Conservation (phyloP, 2,797 vertebrate species). For the Platalea minor region DNA sequence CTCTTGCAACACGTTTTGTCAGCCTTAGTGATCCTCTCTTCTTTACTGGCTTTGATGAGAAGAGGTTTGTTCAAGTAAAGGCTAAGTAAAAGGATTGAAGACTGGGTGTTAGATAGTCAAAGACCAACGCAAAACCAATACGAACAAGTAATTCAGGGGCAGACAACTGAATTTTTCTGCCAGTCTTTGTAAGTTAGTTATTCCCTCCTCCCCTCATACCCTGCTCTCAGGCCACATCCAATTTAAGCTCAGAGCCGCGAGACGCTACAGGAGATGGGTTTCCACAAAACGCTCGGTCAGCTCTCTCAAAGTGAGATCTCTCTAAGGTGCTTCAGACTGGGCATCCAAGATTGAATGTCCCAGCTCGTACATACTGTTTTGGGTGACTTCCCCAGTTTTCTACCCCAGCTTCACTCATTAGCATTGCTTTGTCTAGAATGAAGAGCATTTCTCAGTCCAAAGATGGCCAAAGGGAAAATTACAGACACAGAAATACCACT, state of each 20-base stretch:
- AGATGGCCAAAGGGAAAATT: not conserved
- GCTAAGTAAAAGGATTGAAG: not conserved
- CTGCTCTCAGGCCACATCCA: not conserved
- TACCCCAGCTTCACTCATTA: not conserved
- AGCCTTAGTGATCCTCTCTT: not conserved
- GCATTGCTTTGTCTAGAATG: not conserved
- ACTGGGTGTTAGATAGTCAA: not conserved
- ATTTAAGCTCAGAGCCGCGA: not conserved
- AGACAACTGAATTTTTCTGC: not conserved
- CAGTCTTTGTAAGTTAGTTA: not conserved
- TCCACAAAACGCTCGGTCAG: not conserved
- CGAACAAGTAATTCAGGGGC: not conserved
- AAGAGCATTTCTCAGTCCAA: not conserved
- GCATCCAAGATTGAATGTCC: not conserved
- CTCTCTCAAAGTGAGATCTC: not conserved
- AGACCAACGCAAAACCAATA: not conserved
- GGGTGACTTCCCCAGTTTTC: not conserved
- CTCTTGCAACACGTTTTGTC: not conserved
- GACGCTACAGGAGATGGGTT: not conserved
- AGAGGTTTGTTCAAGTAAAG: not conserved
- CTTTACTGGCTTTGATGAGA: not conserved
- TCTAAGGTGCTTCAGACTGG: not conserved
- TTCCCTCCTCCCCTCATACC: not conserved
- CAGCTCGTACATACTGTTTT: accelerated
- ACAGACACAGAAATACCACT: not conserved